Conservation (phyloP, 2,797 vertebrate genomes). For the Hafferia zeledoni region DNA sequence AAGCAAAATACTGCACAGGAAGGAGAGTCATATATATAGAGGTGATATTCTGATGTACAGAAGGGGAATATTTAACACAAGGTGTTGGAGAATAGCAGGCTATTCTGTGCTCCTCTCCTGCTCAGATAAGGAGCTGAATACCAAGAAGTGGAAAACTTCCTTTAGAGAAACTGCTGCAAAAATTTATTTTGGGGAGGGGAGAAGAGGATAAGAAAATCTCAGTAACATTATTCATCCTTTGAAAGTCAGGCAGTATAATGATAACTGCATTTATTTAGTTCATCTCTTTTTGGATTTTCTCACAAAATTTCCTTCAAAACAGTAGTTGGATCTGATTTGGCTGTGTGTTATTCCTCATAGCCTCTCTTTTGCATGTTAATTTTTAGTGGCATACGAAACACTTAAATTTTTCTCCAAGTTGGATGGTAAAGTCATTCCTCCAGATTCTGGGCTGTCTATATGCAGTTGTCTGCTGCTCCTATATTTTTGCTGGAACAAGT, state of each 20-base stretch:
- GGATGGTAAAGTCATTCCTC: neutral
- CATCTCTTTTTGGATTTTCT: neutral
- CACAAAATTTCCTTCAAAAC: neutral
- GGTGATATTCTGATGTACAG: neutral
- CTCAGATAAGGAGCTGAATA: neutral
- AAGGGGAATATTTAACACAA: neutral
- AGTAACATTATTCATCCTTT: neutral
- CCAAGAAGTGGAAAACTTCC: neutral
- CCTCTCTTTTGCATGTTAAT: neutral
- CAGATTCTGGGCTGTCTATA: neutral
- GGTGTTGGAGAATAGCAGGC: neutral
- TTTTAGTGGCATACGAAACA: neutral
- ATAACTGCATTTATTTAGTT: neutral
- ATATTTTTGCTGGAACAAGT: neutral
- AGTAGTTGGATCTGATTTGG: neutral
- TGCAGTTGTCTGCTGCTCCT: neutral
- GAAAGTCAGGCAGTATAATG: neutral
- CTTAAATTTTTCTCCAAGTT: neutral
- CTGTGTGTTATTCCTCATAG: neutral
- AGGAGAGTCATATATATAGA: neutral
- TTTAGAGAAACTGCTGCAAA: neutral
- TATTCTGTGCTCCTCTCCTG: neutral
- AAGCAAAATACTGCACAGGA: neutral
- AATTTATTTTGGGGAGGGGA: neutral
- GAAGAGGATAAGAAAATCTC: neutral